These are phyloP conservation scores for Bradypodion ventrale DNA, from an alignment of 2,797 vertebrate genomes.

Conservation along the genomic window DNA sequence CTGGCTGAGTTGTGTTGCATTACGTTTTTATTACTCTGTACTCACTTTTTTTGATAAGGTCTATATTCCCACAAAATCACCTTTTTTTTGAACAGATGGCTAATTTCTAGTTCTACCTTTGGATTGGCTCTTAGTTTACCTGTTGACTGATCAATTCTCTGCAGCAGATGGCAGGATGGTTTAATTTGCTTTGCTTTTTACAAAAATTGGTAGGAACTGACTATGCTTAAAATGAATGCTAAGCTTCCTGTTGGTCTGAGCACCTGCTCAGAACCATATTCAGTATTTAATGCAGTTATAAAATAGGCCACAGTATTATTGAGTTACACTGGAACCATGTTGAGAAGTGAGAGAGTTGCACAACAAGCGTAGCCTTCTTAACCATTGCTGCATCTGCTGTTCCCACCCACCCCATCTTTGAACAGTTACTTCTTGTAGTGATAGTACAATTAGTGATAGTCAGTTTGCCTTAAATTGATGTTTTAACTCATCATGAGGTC, in stretches of 20 bases:
- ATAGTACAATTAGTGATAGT: too few species aligned
- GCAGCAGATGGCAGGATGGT: not conserved
- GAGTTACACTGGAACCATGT: not conserved
- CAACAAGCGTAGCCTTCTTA: not conserved
- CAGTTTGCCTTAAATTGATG: too few species aligned
- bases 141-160: conserved; percentile 10
- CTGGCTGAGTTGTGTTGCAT: not conserved
- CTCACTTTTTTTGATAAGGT: not conserved
- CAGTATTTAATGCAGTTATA: not conserved
- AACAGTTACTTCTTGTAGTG: too few species aligned
- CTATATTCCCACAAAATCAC: not conserved
- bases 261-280: conserved; percentile 8
- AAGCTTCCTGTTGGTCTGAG: not conserved
- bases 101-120: conserved; percentile 17
- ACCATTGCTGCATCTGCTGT: not conserved
- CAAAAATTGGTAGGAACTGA: not conserved
- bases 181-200: not conserved
- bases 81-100: not conserved
- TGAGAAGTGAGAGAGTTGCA: not conserved
- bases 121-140: not conserved
- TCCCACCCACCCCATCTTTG: too few species aligned
- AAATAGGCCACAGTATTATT: not conserved
- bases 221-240: not conserved
- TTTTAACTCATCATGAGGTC: too few species aligned
- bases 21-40: not conserved